These are phyloP conservation scores for Leptonema lineaticorne DNA, from an alignment of 1,140 invertebrate genomes.

Conservation along the genomic window DNA sequence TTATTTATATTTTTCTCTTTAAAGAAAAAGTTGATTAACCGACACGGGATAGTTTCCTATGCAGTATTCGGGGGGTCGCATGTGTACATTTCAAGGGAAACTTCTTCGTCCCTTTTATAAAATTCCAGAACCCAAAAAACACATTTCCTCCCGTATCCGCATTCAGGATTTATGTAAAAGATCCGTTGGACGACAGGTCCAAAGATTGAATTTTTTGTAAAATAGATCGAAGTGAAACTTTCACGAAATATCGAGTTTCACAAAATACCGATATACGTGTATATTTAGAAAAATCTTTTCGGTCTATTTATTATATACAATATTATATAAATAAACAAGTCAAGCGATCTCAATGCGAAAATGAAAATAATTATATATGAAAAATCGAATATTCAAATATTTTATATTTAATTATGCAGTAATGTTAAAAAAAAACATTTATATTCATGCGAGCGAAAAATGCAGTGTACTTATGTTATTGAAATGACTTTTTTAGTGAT, in stretches of 20 bases:
- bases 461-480: background rate
- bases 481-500: background rate
- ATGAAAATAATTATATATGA: too few species aligned
- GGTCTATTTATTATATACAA: too few species aligned
- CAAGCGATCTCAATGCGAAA: too few species aligned
- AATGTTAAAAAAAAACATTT: too few species aligned
- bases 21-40: constrained; percentile 24
- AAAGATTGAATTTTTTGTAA: constrained; percentile 39
- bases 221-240: constrained; percentile 35
- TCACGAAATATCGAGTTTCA: too few species aligned
- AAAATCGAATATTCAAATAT: too few species aligned
- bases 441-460: background rate
- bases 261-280: too few species aligned
- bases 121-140: constrained; percentile 29
- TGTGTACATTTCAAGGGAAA: constrained; percentile 25
- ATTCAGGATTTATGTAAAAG: constrained; percentile 40
- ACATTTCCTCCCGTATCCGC: constrained; percentile 30
- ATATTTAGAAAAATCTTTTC: too few species aligned
- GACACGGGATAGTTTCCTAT: constrained; percentile 20
- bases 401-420: too few species aligned
- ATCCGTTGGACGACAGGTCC: constrained; percentile 37
- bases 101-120: constrained; percentile 23
- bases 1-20: constrained; percentile 1
- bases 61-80: constrained; percentile 16
- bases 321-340: too few species aligned